Conservation (phyloP, 1,140 invertebrate genomes). For the Bathynomus jamesi region DNA sequence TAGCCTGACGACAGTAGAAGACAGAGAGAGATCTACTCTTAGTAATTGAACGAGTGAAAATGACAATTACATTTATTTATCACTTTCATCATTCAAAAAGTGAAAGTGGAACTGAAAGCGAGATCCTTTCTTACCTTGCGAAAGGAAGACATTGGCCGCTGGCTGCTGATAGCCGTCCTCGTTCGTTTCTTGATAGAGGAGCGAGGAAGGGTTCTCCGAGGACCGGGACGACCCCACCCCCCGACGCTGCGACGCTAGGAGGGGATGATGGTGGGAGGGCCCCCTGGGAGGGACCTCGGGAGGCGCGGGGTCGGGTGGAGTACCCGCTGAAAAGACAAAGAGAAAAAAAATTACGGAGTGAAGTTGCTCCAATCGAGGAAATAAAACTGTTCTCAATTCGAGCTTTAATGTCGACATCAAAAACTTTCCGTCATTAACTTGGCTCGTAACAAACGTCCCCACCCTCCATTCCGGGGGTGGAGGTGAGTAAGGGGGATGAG, state of each 20-base stretch:
- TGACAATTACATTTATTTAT: too few species aligned
- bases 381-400: too few species aligned
- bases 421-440: too few species aligned
- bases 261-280: constrained; percentile 53
- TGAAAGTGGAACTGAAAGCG: neutral
- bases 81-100: too few species aligned
- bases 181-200: neutral
- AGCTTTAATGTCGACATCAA: too few species aligned
- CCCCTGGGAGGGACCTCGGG: constrained; percentile 63
- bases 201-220: neutral
- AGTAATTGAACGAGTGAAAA: too few species aligned
- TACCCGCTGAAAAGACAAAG: constrained; percentile 47
- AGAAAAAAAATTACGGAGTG: neutral
- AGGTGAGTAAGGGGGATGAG: constrained; percentile 12
- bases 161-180: constrained; percentile 17
- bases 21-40: too few species aligned
- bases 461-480: too few species aligned
- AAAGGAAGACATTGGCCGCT: constrained; percentile 11
- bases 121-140: constrained; percentile 7
- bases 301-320: constrained; percentile 62
- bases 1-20: too few species aligned
- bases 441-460: too few species aligned
- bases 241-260: constrained; percentile 7
- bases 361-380: too few species aligned
- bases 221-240: neutral